Evolutionary conservation across 2,113 vertebrate species (phyloP), one percentile per base, ranked within the genome.

Genomic region (Pseudorasbora parva): DNA sequence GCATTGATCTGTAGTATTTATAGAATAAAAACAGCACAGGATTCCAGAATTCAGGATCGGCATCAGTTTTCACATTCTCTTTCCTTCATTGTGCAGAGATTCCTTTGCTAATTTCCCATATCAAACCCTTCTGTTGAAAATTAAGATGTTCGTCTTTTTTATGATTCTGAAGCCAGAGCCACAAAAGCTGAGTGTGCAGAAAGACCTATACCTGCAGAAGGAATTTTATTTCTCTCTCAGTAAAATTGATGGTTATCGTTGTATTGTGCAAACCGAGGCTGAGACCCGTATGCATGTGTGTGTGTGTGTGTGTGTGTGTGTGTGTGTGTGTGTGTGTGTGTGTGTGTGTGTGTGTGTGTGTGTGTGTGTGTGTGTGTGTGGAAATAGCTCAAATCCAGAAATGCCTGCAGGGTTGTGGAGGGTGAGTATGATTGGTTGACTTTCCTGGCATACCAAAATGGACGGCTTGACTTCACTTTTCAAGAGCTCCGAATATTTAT

Each of bases 241-340:
- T 60, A 47, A 86, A 82, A 86, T 88, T 60, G 59, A 86, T 82
- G 87, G 82, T 60, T 51, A 51, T 74, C 83, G 59, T 43, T 66
- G 84, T 79, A 75, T 85, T 57, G 37, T 33, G 27, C 77, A 88
- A 66, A 78, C 54, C 19, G n/a, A 78, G 68, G 75, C 80, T 47
- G 60, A 81, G 47, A 27, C 8, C 45, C 5, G n/a, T 72, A 25
- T 47, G 41, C 11, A 21, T 57, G 30, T 5, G 43, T 27, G 41
- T 74, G 54, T n/a, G 15, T 57, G 68, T 49, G 43, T 17, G 51
- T 23, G n/a, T n/a, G n/a, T n/a, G n/a, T n/a, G n/a, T n/a, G n/a
- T n/a, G n/a, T n/a, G n/a, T n/a, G n/a, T n/a, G n/a, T n/a, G n/a
- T n/a, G n/a, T n/a, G n/a, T n/a, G n/a, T n/a, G n/a, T n/a, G n/a